phyloP scores from a whole-genome alignment of 2,797 vertebrate species.

The Bradypus variegatus region DNA sequence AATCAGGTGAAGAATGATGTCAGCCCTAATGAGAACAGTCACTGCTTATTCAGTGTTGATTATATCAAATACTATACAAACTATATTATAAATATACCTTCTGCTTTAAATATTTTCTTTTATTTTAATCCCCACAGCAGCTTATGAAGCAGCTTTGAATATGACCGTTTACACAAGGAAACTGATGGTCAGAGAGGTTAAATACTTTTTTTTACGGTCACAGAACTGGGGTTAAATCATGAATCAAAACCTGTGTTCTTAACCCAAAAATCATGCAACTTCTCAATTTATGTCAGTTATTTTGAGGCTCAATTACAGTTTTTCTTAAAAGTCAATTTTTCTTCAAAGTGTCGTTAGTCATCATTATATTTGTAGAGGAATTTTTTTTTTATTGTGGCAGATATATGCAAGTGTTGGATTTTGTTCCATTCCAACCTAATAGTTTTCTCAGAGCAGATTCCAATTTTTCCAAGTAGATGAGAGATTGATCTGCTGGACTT shows the following conservation, averaged over 20 bases:
- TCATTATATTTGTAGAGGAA: neutral
- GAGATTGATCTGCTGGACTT: neutral
- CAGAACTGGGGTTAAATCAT: slow-evolving; percentile 3
- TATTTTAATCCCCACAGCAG: neutral
- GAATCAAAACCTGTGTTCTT: neutral
- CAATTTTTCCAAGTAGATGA: neutral
- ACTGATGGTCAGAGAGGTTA: neutral
- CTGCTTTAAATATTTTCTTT: neutral
- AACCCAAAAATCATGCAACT: neutral
- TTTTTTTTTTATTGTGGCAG: neutral
- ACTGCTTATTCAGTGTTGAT: neutral
- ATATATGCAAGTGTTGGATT: neutral
- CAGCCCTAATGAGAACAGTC: neutral
- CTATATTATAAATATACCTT: neutral
- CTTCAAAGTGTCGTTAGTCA: neutral
- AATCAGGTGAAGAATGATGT: neutral
- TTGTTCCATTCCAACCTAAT: neutral
- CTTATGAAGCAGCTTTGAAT: neutral
- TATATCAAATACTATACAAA: neutral
- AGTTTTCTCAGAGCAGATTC: neutral
- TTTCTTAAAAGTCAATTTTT: neutral
- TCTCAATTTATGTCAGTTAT: neutral
- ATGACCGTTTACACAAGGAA: neutral
- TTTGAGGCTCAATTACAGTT: neutral
- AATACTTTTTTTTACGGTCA: neutral